Conservation (phyloP, 92 coral and sea anemone species). For the Scolanthus callimorphus region DNA sequence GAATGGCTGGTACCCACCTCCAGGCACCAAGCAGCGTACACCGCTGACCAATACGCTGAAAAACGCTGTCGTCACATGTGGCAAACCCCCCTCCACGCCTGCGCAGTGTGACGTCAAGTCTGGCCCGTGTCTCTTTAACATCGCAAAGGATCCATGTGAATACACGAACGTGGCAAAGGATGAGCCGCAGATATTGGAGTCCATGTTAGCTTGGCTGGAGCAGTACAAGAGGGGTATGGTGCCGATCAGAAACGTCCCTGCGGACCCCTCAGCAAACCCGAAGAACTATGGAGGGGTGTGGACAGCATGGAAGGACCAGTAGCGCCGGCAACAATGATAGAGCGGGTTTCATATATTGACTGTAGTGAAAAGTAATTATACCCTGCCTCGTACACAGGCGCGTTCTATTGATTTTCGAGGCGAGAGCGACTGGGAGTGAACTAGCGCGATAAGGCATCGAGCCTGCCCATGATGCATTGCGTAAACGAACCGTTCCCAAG, state of each 20-base stretch:
- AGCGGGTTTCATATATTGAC: no score
- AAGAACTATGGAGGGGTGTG: conserved; percentile 66
- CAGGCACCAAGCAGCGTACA: conserved; percentile 42
- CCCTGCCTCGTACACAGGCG: no score
- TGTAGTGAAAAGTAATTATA: no score
- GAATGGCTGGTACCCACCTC: conserved; percentile 92
- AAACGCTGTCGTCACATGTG: conserved; percentile 72
- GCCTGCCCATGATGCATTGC: no score
- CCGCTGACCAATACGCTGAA: conserved; percentile 38
- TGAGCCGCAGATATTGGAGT: conserved; percentile 35
- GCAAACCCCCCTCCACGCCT: conserved; percentile 50
- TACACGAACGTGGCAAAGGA: conserved; percentile 56
- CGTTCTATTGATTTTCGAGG: no score
- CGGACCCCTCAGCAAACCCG: conserved; percentile 54
- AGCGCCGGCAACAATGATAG: no score
- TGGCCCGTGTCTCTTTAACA: conserved; percentile 78
- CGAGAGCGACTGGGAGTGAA: no score
- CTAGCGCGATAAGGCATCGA: no score
- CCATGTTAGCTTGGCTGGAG: conserved; percentile 67
- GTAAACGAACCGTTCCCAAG: no score
- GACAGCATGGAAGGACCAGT: conserved; percentile 55
- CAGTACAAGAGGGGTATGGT: conserved; percentile 69
- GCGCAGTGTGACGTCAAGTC: conserved; percentile 40
- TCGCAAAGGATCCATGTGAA: conserved; percentile 72
- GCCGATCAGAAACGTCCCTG: conserved; percentile 51